Percentiles rank a stretch among this genome's conserved stretches.
Evolutionary conservation across 2,797 vertebrate species (phyloP).

Genomic region (Poeciliopsis infans): DNA sequence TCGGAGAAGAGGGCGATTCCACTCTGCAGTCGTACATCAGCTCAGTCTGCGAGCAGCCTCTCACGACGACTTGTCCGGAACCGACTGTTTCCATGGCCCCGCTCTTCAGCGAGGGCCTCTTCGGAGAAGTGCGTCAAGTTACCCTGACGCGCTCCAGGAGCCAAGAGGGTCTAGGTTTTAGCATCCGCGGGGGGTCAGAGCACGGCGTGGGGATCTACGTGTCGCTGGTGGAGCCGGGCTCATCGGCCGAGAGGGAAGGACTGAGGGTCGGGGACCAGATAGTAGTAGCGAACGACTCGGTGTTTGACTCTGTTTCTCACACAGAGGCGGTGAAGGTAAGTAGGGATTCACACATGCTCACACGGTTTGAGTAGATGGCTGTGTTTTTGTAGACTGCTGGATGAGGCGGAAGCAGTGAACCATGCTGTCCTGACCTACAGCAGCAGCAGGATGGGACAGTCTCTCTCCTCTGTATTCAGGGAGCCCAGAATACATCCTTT

Average conservation of each 20-base stretch:
- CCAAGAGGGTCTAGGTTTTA: conserved; percentile 93
- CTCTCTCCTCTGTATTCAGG: background rate
- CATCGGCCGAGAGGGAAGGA: conserved; percentile 91
- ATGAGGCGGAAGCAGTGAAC: background rate
- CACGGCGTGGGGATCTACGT: conserved; percentile 96
- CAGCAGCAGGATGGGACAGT: background rate
- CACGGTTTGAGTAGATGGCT: background rate
- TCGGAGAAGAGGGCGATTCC: conserved; percentile 41
- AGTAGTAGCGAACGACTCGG: conserved; percentile 87
- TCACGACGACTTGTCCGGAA: conserved; percentile 43
- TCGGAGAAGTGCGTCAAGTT: conserved; percentile 84
- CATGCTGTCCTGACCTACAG: background rate
- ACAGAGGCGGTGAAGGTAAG: conserved; percentile 92
- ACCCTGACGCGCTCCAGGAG: conserved; percentile 87
- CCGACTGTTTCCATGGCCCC: conserved; percentile 11
- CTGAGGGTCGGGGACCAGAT: conserved; percentile 94
- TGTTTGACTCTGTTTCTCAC: conserved; percentile 88
- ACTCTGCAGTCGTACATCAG: conserved; percentile 53
- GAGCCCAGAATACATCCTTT: background rate
- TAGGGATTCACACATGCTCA: background rate
- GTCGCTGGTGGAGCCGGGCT: conserved; percentile 92
- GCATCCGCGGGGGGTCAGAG: conserved; percentile 93
- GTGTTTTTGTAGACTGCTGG: background rate
- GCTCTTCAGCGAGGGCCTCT: conserved; percentile 21
- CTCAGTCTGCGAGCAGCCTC: conserved; percentile 55